These are phyloP conservation scores for Columba janthina DNA, from an alignment of 2,113 vertebrate genomes.

Conservation along the genomic window DNA sequence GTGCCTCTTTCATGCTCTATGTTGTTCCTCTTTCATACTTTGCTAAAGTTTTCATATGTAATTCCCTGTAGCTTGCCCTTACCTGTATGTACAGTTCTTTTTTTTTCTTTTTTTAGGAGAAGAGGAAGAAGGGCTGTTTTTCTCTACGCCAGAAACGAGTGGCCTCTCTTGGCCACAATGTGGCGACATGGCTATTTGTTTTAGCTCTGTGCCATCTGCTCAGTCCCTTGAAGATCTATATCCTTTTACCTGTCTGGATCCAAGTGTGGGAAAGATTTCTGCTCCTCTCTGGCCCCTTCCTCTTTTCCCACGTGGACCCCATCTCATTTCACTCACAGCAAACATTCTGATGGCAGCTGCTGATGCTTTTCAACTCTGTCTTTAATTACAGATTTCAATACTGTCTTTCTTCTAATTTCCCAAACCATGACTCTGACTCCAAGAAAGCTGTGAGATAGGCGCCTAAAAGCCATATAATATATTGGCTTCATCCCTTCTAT, in stretches of 20 bases:
- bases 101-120: not conserved
- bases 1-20: too few relatives aligned
- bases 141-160: rapidly evolving
- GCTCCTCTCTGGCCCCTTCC: not conserved
- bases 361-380: not conserved
- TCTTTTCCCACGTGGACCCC: rapidly evolving
- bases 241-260: not conserved
- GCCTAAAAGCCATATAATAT: not conserved
- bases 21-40: rapidly evolving
- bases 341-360: not conserved
- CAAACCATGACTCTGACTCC: not conserved
- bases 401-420: not conserved
- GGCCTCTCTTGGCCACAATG: not conserved
- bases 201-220: not conserved
- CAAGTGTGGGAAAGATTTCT: not conserved
- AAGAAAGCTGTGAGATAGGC: not conserved
- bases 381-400: conserved; percentile 36
- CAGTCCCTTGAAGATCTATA: rapidly evolving
- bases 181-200: not conserved
- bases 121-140: too few relatives aligned
- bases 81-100: rapidly evolving
- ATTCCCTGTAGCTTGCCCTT: not conserved
- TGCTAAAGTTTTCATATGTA: rapidly evolving
- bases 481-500: not conserved
- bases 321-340: rapidly evolving